Evolutionary conservation across 2,113 vertebrate genomes (phyloP), one percentile per base, ranked within the genome.

Genomic region (Corydoras sp.): DNA sequence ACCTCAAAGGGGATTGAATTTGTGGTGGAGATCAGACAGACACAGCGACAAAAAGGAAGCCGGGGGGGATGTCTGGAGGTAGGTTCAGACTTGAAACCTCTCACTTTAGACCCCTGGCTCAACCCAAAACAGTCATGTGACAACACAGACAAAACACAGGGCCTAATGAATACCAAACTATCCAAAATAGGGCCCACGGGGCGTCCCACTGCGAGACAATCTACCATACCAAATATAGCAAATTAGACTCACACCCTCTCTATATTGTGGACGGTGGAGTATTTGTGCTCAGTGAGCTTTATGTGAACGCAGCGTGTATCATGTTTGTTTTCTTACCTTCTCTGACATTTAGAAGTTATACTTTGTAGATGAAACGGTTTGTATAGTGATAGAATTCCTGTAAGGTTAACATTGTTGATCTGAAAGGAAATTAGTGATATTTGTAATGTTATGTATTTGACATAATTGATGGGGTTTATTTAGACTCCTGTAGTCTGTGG

Each of bases 61-160:
- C 12, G 18, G 58, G 63, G 32, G 59, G 69, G 61, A 65, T 61
- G 72, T 68, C 58, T 64, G 35, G 64, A 59, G 48, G 75, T 73
- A 63, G 70, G 61, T 71, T 49, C 62, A 72, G 77, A 76, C 69
- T 72, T 72, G 67, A 76, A 79, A 59, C 76, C 76, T 60, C 50
- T 66, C 67, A 63, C 35, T 72, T 59, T 72, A 75, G 73, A 80
- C 68, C 69, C 80, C 68, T 59, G 78, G 59, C 74, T 80, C 76
- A 73, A 68, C 73, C 73, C 72, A 15, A 73, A 82, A 58, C 74
- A 73, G 73, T 30, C 65, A 75, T 73, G 76, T 79, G 79, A 83
- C 79, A 80, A 77, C 79, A 71, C 79, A 81, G 81, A 81, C 81
- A 80, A 78, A 81, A 81, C 79, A 83, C 79, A 80, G 78, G 74